Percentiles rank a stretch among this genome's conserved stretches.
Conservation (phyloP, 2,888 invertebrate genomes). For the Antheraea assamensis region DNA sequence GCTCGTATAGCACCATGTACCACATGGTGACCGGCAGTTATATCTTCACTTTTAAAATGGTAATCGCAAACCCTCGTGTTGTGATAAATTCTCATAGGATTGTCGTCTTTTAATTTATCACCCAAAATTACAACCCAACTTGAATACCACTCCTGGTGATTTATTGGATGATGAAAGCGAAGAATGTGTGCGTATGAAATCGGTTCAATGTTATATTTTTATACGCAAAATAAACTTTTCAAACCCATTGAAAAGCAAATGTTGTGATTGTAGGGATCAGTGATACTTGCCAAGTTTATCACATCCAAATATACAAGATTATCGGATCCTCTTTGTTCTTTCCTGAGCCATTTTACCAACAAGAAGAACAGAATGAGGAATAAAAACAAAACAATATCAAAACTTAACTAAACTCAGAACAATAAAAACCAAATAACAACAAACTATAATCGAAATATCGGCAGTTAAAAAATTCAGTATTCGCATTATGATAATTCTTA, state of each 20-base stretch:
- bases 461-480: too few relatives aligned
- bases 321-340: background rate
- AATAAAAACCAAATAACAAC: too few relatives aligned
- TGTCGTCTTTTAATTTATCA: background rate
- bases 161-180: slow-evolving; percentile 8
- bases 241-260: background rate
- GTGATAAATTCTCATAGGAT: background rate
- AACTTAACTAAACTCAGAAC: too few relatives aligned
- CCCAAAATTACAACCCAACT: background rate
- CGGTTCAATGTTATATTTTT: background rate
- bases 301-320: background rate
- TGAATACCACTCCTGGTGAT: background rate
- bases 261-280: background rate
- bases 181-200: background rate
- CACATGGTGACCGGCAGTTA: background rate
- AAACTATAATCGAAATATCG: too few relatives aligned
- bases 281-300: background rate
- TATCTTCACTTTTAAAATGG: slow-evolving; percentile 20
- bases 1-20: background rate
- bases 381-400: too few relatives aligned
- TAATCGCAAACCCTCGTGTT: slow-evolving; percentile 19
- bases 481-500: too few relatives aligned
- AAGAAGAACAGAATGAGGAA: too few relatives aligned
- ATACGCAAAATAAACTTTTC: background rate
- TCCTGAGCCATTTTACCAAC: background rate